Conservation (phyloP, 1,140 invertebrate species). For the Drosophila pachea region DNA sequence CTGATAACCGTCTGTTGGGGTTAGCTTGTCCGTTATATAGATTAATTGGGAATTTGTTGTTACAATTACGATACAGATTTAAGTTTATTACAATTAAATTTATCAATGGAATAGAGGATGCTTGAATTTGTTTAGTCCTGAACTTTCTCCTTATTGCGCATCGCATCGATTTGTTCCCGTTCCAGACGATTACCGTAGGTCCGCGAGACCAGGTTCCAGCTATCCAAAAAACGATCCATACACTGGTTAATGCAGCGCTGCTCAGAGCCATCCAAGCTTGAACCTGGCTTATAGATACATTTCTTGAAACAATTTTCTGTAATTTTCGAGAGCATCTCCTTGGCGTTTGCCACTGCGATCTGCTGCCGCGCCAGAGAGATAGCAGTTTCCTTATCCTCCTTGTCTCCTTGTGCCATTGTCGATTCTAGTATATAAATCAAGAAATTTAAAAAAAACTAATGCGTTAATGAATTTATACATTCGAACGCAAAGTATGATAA, state of each 20-base stretch:
- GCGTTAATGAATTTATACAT: too few species aligned
- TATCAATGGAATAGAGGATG: not conserved
- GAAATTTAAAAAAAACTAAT: too few species aligned
- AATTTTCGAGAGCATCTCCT: slow-evolving; percentile 97
- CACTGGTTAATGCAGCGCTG: slow-evolving; percentile 98
- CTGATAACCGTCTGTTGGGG: slow-evolving; percentile 39
- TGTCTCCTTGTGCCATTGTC: slow-evolving; percentile 38
- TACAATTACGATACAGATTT: not conserved
- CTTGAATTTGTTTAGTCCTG: slow-evolving; percentile 14
- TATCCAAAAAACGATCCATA: slow-evolving; percentile 98
- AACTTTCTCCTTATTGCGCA: slow-evolving; percentile 1
- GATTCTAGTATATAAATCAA: not conserved
- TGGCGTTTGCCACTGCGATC: slow-evolving; percentile 95
- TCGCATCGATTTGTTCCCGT: slow-evolving; percentile 80
- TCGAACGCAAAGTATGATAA: too few species aligned
- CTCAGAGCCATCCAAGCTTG: slow-evolving; percentile 92
- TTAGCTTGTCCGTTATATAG: not conserved
- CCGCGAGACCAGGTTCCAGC: slow-evolving; percentile 93
- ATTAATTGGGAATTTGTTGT: not conserved
- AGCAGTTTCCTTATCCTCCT: slow-evolving; percentile 92
- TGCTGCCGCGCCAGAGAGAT: slow-evolving; percentile 98
- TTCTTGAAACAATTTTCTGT: slow-evolving; percentile 98
- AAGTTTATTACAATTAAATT: slow-evolving; percentile 12
- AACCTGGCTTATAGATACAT: slow-evolving; percentile 93
- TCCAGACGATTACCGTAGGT: slow-evolving; percentile 90